Percentiles rank a stretch among this genome's conserved stretches.
These are phyloP conservation scores for Pachyseris speciosa DNA, from an alignment of 64 coral and sea anemone species.

Conservation along the genomic window DNA sequence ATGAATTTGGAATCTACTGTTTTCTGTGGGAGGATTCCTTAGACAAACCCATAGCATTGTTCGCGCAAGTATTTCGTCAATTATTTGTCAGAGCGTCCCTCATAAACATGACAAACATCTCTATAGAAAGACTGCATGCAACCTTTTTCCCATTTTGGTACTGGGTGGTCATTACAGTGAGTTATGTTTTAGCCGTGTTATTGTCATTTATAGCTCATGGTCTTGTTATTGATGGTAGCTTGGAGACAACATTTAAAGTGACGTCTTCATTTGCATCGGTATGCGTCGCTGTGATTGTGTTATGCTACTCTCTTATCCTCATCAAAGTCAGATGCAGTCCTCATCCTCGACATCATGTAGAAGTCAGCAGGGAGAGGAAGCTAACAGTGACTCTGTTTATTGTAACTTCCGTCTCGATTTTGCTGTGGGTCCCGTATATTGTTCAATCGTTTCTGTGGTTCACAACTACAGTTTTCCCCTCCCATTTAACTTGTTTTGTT, in stretches of 20 bases:
- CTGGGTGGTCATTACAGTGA: neutral
- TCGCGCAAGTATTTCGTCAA: neutral
- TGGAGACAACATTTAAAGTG: neutral
- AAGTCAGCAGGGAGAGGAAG: neutral
- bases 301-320: neutral
- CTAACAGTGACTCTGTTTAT: neutral
- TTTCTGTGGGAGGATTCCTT: neutral
- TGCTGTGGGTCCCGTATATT: neutral
- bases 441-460: neutral
- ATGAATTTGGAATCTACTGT: neutral
- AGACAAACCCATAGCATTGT: no score
- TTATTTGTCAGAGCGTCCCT: neutral
- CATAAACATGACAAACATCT: neutral
- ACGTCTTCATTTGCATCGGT: neutral
- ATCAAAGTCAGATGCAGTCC: slow-evolving; percentile 2
- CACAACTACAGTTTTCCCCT: neutral
- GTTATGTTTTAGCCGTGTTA: neutral
- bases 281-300: neutral
- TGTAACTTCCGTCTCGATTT: neutral
- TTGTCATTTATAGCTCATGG: neutral
- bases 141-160: neutral
- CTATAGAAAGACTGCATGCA: neutral
- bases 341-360: neutral
- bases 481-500: slow-evolving; percentile 3
- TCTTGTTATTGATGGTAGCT: neutral